Evolutionary conservation across 1,140 invertebrate species (phyloP).

Genomic region (Ditylenchus dipsaci): DNA sequence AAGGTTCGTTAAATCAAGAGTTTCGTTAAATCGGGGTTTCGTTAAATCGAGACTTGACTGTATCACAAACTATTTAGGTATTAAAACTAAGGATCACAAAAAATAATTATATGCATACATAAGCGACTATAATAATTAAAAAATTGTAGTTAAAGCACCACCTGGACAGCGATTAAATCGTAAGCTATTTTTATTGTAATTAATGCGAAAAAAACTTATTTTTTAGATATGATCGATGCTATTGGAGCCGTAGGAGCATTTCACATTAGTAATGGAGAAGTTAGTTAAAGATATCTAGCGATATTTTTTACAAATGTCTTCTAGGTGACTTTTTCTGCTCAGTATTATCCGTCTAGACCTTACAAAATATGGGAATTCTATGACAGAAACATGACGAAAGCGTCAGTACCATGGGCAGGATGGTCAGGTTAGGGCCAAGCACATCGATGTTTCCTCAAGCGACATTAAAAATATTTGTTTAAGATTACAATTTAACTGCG

Average conservation of each 20-base stretch:
- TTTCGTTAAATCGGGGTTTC: too few relatives aligned
- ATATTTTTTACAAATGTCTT: background rate
- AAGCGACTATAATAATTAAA: too few relatives aligned
- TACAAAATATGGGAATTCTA: conserved; percentile 59
- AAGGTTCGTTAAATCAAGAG: too few relatives aligned
- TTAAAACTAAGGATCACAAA: too few relatives aligned
- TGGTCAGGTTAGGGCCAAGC: conserved; percentile 36
- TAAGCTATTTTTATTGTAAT: conserved; percentile 3
- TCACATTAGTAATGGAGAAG: conserved; percentile 55
- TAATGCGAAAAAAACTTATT: too few relatives aligned
- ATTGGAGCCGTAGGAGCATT: conserved; percentile 56
- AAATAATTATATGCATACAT: too few relatives aligned
- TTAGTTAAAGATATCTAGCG: conserved; percentile 14
- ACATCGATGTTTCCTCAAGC: background rate
- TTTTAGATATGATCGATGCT: conserved; percentile 45
- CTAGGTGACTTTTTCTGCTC: conserved; percentile 52
- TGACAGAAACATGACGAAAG: conserved; percentile 55
- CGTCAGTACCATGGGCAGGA: conserved; percentile 54
- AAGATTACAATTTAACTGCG: conserved; percentile 55
- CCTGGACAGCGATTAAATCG: conserved; percentile 51
- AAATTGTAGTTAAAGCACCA: conserved; percentile 26
- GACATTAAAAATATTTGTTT: background rate
- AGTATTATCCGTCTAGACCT: conserved; percentile 55
- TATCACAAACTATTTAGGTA: too few relatives aligned
- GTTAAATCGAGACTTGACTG: too few relatives aligned